phyloP scores from a whole-genome alignment of 2,113 vertebrate species.

The Leucosticte australis region DNA sequence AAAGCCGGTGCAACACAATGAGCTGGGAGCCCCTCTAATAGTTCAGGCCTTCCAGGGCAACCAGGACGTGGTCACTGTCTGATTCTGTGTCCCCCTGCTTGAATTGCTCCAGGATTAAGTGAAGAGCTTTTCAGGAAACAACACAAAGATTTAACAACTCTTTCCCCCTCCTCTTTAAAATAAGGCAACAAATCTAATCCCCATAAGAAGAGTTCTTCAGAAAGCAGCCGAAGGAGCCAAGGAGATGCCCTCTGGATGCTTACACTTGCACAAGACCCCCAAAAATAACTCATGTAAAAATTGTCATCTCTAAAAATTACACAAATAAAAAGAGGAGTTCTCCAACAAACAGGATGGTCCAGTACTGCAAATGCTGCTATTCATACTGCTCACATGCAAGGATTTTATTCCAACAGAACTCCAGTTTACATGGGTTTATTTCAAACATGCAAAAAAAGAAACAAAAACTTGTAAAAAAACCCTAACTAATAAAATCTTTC shows the following conservation, averaged over 20 bases:
- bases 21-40: background rate
- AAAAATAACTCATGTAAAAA: background rate
- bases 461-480: background rate
- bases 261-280: background rate
- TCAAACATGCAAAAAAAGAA: background rate
- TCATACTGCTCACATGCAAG: background rate
- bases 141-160: background rate
- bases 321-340: background rate
- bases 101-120: background rate
- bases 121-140: background rate
- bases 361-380: background rate
- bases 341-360: background rate
- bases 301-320: background rate
- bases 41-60: background rate
- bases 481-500: background rate
- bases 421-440: background rate
- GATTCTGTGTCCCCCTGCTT: background rate
- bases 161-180: background rate
- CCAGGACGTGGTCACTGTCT: fast-evolving
- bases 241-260: background rate
- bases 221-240: background rate
- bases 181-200: background rate
- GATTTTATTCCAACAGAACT: background rate
- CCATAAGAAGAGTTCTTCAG: background rate
- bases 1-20: background rate